Base-by-base conservation (phyloP, 1,140 invertebrate species). In the Drosophila ananassae region DNA sequence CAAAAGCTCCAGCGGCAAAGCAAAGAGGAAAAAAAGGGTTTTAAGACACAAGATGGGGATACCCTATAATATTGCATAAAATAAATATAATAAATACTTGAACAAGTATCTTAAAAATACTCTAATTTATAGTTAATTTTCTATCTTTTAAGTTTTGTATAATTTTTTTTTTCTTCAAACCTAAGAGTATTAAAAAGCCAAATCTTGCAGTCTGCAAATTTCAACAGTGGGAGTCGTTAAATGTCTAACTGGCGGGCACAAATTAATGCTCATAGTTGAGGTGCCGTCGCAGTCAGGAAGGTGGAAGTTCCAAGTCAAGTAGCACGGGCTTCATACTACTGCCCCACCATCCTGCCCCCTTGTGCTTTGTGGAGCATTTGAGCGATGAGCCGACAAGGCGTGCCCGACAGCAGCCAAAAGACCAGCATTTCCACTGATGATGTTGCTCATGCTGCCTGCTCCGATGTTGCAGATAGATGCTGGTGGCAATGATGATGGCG, bases 201-300 rank as follows among this genome's bases (percentile, higher is more conserved):
- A 52, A 50, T 22, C 56, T 37, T 56, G 28, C 57, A 32, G 25
- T 48, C 8, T 63, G 79, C 73, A 48, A 48, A 74, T 69, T 69
- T 73, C 79, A 60, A 58, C 55, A 71, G 81, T 77, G 81, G 81
- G 82, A 89, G 81, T 87, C 58, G 78, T 81, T 72, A 77, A 82
- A 77, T 71, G 74, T 54, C 72, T 77, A 74, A 77, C 78, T 81
- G 63, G 73, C 82, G 79, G 78, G 68, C 81, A 82, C 82, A 85
- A 81, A 81, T 85, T 87, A 85, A 81, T 76, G 73, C 73, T 64
- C 44, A 61, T 56, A 74, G 59, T 68, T 59, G 64, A 87, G 77
- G 53, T 74, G 77, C 68, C 63, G 58, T 53, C 48, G 56, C 41
- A 57, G 59, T 64, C 55, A 47, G 52, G 25, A 69, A 56, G 77